These are phyloP conservation scores for Eristalis tenax DNA, from an alignment of 2,888 invertebrate species.

Conservation along the genomic window DNA sequence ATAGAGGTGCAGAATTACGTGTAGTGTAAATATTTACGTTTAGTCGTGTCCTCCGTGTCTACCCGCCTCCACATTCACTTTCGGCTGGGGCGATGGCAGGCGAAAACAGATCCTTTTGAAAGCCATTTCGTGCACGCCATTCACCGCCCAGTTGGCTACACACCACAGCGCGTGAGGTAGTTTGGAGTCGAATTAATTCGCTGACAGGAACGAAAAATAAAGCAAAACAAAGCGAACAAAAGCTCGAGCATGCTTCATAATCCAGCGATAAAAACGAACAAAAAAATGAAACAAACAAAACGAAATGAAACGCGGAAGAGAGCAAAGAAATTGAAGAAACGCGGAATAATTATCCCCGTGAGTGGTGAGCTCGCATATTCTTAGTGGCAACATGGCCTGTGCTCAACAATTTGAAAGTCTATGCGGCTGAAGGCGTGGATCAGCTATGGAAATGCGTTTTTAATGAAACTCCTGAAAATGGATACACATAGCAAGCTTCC, in stretches of 20 bases:
- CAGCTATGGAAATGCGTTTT: constrained; percentile 30
- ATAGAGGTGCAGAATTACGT: constrained; percentile 53
- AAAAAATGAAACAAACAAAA: constrained; percentile 3
- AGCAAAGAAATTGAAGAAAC: constrained; percentile 25
- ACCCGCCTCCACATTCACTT: neutral
- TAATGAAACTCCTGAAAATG: constrained; percentile 39
- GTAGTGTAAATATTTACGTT: constrained; percentile 58
- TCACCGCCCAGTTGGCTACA: constrained; percentile 7
- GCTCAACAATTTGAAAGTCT: constrained; percentile 8
- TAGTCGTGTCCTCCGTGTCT: neutral
- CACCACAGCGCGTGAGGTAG: neutral
- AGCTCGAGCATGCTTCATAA: constrained; percentile 29
- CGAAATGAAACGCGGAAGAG: neutral
- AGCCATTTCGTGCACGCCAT: constrained; percentile 49
- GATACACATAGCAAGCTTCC: constrained; percentile 40
- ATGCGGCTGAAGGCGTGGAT: neutral
- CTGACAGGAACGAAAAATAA: constrained; percentile 36
- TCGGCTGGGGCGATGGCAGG: neutral
- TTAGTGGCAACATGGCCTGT: neutral
- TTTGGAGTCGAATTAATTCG: constrained; percentile 48
- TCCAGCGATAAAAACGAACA: neutral
- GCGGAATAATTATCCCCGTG: constrained; percentile 33
- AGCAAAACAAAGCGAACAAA: constrained; percentile 6
- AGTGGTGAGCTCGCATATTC: constrained; percentile 21
- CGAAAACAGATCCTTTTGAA: constrained; percentile 51